Conservation (phyloP, 2,888 invertebrate species). For the Poecilus cupreus region DNA sequence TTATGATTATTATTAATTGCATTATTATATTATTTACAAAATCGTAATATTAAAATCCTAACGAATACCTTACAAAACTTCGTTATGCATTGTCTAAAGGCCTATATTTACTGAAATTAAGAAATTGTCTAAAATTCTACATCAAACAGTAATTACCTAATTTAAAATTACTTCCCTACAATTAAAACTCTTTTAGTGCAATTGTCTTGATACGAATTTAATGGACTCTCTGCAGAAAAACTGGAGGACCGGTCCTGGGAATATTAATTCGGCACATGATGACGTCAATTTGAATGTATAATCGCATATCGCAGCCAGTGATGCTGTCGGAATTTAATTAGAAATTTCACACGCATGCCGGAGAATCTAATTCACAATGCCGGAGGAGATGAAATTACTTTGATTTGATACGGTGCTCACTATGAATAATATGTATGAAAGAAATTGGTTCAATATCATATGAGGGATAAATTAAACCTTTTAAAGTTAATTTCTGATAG, state of each 20-base stretch:
- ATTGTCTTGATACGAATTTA: conserved; percentile 22
- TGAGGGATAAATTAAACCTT: too few relatives aligned
- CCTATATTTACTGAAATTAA: background rate
- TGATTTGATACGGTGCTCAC: conserved; percentile 2
- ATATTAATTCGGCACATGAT: conserved; percentile 9
- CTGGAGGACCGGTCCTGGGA: conserved; percentile 16
- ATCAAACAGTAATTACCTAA: background rate
- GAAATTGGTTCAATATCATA: background rate
- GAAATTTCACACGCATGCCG: conserved; percentile 19
- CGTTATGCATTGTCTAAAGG: too few relatives aligned
- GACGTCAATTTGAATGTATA: conserved; percentile 24
- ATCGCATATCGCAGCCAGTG: conserved; percentile 26
- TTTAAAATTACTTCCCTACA: background rate
- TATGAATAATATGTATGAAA: background rate
- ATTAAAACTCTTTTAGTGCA: background rate
- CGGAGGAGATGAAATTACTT: conserved; percentile 23
- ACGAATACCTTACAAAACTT: too few relatives aligned
- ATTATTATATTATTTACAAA: too few relatives aligned
- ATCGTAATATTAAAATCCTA: too few relatives aligned
- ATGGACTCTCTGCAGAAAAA: background rate
- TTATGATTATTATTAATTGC: too few relatives aligned
- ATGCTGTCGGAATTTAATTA: conserved; percentile 31
- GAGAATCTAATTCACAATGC: conserved; percentile 4
- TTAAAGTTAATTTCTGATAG: too few relatives aligned
- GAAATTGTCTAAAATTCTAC: background rate